Evolutionary conservation across 2,797 vertebrate genomes (phyloP), one percentile per base, ranked within the genome.

Genomic region (Trematomus bernacchii): DNA sequence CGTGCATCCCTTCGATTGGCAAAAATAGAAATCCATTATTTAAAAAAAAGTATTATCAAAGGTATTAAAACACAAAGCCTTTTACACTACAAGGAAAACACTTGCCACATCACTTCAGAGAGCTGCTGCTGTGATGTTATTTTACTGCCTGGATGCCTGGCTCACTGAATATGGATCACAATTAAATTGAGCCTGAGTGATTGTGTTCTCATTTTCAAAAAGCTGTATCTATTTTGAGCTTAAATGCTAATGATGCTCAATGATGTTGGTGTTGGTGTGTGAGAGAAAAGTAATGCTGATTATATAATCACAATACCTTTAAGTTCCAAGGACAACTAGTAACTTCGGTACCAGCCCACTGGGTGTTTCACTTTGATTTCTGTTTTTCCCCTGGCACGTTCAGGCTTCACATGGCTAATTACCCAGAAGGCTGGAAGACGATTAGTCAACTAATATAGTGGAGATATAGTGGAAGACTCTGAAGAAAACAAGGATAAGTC

Each of bases 11-110:
- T 43, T 58, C 58, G 54, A 62, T 7, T 59, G 65, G 46, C 21
- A 60, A 77, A 67, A 81, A 80, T 73, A 72, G 57, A 67, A 71
- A 76, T 21, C 54, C 30, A 69, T 79, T 71, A 85, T 79, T 85
- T 73, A 83, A 85, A 73, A 62, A 82, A 80, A 60, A 63, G 14
- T 54, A 62, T 71, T 48, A 76, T 80, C 68, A 77, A 82, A 84
- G 19, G 11, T n/a, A 55, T 70, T 57, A 55, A 64, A 63, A 74
- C 73, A 73, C 59, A 64, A 76, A 71, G 61, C 40, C 64, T 46
- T 65, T 55, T n/a, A 51, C 40, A 65, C 21, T 50, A 50, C 33
- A 63, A 57, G 18, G 44, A 51, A 67, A 76, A 63, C 46, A 53
- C 48, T 57, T 27, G 57, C 43, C 53, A 64, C 71, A 58, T 15